These are phyloP conservation scores for Nannospalax galili DNA, from an alignment of 2,113 vertebrate species.

Conservation along the genomic window DNA sequence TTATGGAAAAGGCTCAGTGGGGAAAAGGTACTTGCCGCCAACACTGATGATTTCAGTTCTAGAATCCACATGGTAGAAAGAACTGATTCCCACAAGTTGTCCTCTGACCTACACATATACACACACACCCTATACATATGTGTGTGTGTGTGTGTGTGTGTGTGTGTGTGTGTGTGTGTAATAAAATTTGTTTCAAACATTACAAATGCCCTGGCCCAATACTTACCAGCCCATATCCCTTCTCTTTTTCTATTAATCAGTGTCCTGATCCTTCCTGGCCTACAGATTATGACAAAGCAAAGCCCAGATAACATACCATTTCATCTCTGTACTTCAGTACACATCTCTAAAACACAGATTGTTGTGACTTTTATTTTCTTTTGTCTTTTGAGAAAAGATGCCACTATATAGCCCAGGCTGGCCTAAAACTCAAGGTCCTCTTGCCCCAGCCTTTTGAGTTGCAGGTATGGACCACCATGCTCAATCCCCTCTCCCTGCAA, in stretches of 20 bases:
- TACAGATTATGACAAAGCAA: slow-evolving; percentile 10
- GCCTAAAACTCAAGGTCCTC: neutral
- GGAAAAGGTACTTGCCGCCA: neutral
- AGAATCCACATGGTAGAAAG: neutral
- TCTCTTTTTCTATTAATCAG: neutral
- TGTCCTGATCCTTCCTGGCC: neutral
- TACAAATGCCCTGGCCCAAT: neutral
- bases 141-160: too few relatives aligned
- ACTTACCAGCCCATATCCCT: neutral
- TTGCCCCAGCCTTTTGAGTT: neutral
- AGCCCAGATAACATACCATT: neutral
- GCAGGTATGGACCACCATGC: neutral
- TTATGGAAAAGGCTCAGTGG: neutral
- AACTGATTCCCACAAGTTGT: neutral
- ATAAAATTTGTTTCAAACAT: neutral
- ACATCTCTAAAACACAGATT: neutral
- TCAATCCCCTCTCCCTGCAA: neutral
- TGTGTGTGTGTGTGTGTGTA: too few relatives aligned
- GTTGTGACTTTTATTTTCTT: neutral
- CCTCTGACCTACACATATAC: neutral
- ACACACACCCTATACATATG: too few relatives aligned
- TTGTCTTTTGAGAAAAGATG: neutral
- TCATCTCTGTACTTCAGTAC: neutral
- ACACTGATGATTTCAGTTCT: neutral
- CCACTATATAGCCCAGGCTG: neutral